Percentiles rank a stretch among this genome's conserved stretches.
These are phyloP conservation scores for Chloroceryle amazona DNA, from an alignment of 2,797 vertebrate species.

Conservation along the genomic window DNA sequence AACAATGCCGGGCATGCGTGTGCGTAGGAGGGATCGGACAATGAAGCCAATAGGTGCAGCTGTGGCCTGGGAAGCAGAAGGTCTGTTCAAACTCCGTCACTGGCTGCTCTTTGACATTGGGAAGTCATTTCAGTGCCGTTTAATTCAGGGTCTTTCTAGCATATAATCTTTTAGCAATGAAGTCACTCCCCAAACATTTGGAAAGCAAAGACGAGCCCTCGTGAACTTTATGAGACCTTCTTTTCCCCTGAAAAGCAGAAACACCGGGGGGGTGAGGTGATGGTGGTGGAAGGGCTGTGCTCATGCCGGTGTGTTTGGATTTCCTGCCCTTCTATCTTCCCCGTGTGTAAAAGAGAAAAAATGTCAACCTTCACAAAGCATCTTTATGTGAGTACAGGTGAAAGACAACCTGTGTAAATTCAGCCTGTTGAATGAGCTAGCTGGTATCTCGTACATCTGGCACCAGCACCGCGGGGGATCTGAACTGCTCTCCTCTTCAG, in stretches of 20 bases:
- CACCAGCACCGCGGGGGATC: background rate
- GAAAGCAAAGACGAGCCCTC: background rate
- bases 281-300: background rate
- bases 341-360: background rate
- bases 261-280: rapidly evolving
- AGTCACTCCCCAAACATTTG: background rate
- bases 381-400: background rate
- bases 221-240: background rate
- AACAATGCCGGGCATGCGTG: constrained; percentile 60
- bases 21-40: constrained; percentile 56
- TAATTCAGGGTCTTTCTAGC: background rate
- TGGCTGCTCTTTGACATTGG: constrained; percentile 1
- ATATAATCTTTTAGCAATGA: background rate
- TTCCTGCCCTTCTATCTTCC: background rate
- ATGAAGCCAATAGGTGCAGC: constrained; percentile 68
- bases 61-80: constrained; percentile 37
- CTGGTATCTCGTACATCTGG: background rate
- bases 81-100: constrained; percentile 21
- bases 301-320: background rate
- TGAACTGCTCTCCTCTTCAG: background rate
- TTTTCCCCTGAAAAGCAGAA: background rate
- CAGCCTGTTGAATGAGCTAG: background rate
- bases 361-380: background rate
- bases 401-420: background rate
- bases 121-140: background rate